Percentiles rank a stretch among this genome's conserved stretches.
phyloP scores from a whole-genome alignment of 2,888 invertebrate species.

The Polyploca ridens region DNA sequence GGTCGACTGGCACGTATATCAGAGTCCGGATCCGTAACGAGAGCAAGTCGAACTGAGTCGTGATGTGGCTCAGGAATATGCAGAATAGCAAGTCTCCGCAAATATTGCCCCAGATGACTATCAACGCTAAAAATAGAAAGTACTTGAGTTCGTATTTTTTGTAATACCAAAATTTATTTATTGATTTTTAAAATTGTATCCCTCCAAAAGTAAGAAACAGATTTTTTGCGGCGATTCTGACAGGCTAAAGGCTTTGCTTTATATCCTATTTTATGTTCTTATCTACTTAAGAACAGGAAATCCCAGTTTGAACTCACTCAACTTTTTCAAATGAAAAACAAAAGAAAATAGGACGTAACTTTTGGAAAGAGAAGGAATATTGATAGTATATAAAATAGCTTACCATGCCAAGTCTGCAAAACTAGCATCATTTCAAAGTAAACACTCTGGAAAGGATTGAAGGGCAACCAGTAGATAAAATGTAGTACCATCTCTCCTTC shows the following conservation, averaged over 20 bases:
- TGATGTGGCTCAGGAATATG: conserved; percentile 48
- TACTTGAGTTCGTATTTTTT: neutral
- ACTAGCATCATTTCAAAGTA: conserved; percentile 40
- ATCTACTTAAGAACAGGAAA: no score
- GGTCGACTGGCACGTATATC: conserved; percentile 38
- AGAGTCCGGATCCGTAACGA: conserved; percentile 37
- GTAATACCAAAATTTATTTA: neutral
- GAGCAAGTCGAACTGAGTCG: conserved; percentile 48
- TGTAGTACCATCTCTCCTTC: conserved; percentile 36
- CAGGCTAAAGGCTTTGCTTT: no score
- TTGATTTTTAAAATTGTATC: no score
- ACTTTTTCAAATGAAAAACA: no score
- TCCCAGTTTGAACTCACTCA: no score
- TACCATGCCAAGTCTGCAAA: conserved; percentile 48
- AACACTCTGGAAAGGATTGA: conserved; percentile 36
- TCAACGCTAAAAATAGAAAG: conserved; percentile 18
- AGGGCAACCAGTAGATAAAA: conserved; percentile 52
- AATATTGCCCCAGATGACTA: conserved; percentile 42
- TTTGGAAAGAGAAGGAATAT: no score
- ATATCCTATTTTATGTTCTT: no score
- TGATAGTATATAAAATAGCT: conserved; percentile 13
- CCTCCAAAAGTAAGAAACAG: no score
- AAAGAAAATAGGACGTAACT: no score
- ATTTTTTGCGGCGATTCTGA: no score
- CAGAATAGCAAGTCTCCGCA: conserved; percentile 51